Evolutionary conservation across 2,113 vertebrate genomes (phyloP).

Genomic region (Euleptes europaea): DNA sequence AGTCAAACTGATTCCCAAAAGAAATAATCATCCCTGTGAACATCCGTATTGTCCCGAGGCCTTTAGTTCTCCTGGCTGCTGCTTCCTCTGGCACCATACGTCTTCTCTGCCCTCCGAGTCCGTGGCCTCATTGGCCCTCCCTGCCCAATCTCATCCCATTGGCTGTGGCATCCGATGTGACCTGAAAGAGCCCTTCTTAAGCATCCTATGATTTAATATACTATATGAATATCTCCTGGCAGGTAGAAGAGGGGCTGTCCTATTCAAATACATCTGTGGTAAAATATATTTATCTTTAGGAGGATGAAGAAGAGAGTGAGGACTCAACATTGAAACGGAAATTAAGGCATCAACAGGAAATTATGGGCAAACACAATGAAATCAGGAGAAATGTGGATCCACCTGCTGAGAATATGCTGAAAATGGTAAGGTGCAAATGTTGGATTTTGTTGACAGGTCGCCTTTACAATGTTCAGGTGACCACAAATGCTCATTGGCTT

Average conservation of each 20-base stretch:
- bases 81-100: no score
- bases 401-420: constrained; percentile 65
- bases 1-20: no score
- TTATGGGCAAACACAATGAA: constrained; percentile 60
- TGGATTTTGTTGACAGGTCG: no score
- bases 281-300: neutral
- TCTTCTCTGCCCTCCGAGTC: no score
- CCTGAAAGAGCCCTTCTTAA: neutral
- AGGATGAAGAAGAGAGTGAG: neutral
- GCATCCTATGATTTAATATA: neutral
- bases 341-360: neutral
- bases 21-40: no score
- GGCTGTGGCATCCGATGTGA: no score
- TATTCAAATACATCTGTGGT: neutral
- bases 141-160: no score
- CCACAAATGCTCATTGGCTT: no score
- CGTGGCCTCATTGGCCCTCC: no score
- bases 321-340: no score
- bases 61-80: no score
- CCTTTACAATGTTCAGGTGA: neutral
- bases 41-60: no score
- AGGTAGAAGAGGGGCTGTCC: neutral
- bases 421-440: constrained; percentile 67
- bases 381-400: constrained; percentile 58
- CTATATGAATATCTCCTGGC: neutral